Percentiles rank a stretch among this genome's conserved stretches.
Evolutionary conservation across 2,888 invertebrate species (phyloP).

Genomic region (Drosophila rellima): DNA sequence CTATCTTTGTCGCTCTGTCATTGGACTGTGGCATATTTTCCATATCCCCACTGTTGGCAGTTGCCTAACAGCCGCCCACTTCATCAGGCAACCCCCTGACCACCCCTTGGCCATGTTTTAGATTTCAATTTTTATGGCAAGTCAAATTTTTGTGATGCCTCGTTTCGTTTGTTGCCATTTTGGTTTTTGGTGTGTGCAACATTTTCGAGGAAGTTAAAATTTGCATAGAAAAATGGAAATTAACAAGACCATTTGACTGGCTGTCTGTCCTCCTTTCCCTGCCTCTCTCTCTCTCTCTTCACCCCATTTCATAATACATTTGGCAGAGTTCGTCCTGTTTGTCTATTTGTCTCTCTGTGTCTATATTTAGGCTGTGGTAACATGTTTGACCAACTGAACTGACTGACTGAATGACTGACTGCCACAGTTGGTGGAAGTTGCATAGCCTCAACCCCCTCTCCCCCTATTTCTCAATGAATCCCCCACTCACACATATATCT

Average conservation of each 20-base stretch:
- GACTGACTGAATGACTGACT: constrained; percentile 82
- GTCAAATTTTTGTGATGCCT: constrained; percentile 76
- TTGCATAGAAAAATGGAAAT: constrained; percentile 84
- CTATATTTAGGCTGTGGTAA: constrained; percentile 74
- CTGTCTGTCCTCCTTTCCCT: constrained; percentile 49
- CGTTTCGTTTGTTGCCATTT: constrained; percentile 64
- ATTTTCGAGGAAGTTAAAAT: constrained; percentile 81
- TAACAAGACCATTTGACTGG: constrained; percentile 81
- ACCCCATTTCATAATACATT: constrained; percentile 1
- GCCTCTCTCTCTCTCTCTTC: not conserved
- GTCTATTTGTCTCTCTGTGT: constrained; percentile 61
- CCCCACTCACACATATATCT: constrained; percentile 2
- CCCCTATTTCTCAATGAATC: not conserved
- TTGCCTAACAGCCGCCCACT: constrained; percentile 80
- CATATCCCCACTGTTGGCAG: constrained; percentile 38
- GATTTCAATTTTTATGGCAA: constrained; percentile 80
- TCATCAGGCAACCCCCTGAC: constrained; percentile 27
- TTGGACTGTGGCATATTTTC: constrained; percentile 27
- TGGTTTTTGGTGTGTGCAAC: constrained; percentile 66
- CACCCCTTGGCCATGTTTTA: constrained; percentile 53
- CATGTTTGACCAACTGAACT: constrained; percentile 81
- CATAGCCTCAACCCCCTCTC: constrained; percentile 31
- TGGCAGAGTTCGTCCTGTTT: constrained; percentile 66
- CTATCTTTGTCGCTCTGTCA: constrained; percentile 18
- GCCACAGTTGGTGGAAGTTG: constrained; percentile 68